Evolutionary conservation across 2,888 invertebrate genomes (phyloP).

Genomic region (Gymnocheta viridis): DNA sequence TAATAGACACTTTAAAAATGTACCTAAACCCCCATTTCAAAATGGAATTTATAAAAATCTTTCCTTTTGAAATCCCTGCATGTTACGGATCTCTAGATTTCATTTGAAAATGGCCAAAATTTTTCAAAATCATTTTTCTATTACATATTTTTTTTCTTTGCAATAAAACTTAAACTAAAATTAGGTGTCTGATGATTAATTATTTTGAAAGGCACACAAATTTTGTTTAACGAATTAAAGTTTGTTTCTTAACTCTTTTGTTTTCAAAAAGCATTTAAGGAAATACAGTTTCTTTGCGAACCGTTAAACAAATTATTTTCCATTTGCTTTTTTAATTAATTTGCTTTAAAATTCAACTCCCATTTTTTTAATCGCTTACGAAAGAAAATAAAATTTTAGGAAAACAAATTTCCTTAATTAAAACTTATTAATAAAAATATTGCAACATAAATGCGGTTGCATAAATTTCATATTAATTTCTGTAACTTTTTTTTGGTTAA

Average conservation of each 20-base stretch:
- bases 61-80: too few relatives aligned
- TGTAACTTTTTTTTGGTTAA: not conserved
- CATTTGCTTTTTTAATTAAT: too few relatives aligned
- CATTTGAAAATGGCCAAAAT: not conserved
- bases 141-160: not conserved
- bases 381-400: not conserved
- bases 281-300: not conserved
- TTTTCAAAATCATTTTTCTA: not conserved
- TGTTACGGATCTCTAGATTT: too few relatives aligned
- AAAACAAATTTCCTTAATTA: conserved; percentile 16
- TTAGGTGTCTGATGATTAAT: not conserved
- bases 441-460: not conserved
- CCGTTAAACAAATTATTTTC: not conserved
- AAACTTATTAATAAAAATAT: conserved; percentile 8
- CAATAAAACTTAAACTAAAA: not conserved
- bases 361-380: not conserved
- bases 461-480: not conserved
- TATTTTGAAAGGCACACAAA: not conserved
- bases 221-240: not conserved
- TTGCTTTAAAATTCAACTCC: not conserved
- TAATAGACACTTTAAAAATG: too few relatives aligned
- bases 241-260: conserved; percentile 17
- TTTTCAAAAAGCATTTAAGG: not conserved
- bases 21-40: too few relatives aligned
- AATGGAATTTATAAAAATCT: too few relatives aligned